phyloP scores from a whole-genome alignment of 2,797 vertebrate species.

The Malacoraja senta region DNA sequence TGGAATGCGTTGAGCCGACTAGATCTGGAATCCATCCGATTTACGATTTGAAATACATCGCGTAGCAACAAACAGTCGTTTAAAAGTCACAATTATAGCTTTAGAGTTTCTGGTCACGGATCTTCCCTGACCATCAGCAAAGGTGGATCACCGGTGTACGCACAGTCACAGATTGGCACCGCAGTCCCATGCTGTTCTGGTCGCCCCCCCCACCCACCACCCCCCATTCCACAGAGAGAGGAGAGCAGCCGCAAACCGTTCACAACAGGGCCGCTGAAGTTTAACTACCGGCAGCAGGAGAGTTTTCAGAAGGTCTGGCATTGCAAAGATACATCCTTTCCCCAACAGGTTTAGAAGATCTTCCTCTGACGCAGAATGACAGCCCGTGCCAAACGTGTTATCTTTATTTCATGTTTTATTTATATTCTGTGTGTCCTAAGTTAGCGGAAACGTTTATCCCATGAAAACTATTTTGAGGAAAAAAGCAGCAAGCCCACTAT shows the following conservation, averaged over 20 bases:
- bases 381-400: background rate
- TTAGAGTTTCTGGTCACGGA: background rate
- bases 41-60: background rate
- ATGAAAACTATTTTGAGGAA: background rate
- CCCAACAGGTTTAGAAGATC: background rate
- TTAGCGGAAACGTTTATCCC: background rate
- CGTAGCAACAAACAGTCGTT: background rate
- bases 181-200: background rate
- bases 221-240: background rate
- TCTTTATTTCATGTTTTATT: background rate
- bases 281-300: background rate
- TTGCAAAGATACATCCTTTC: background rate
- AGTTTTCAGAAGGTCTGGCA: background rate
- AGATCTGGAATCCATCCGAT: background rate
- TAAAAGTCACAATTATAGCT: slow-evolving; percentile 8
- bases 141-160: background rate
- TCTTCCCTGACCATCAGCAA: background rate
- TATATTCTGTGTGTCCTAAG: background rate
- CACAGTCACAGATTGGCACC: background rate
- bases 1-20: background rate
- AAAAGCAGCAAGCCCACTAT: background rate
- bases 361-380: background rate
- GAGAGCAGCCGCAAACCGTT: background rate
- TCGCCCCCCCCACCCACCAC: no score
- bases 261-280: background rate